Percentiles rank a stretch among this genome's conserved stretches.
phyloP scores from a whole-genome alignment of 2,113 vertebrate genomes.

The Tyrannus savana region DNA sequence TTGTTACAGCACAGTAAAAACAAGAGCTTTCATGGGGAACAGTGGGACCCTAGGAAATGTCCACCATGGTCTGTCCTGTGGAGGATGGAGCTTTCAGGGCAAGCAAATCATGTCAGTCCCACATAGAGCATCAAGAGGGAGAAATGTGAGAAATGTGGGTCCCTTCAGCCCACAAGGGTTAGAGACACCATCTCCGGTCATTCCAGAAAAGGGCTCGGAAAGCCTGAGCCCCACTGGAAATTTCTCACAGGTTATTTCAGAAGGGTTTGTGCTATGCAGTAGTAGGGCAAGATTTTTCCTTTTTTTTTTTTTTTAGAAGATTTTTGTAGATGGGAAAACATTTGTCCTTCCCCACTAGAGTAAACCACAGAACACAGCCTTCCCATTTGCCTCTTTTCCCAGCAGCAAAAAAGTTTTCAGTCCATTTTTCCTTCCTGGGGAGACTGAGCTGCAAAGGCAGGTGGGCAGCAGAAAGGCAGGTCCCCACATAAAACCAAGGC shows the following conservation, averaged over 20 bases:
- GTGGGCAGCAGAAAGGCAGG: not conserved
- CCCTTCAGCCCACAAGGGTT: not conserved
- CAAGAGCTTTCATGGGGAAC: not conserved
- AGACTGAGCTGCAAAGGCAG: not conserved
- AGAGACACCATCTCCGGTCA: rapidly evolving
- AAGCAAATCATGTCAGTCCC: not conserved
- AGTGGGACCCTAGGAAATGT: rapidly evolving
- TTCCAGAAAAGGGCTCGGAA: not conserved
- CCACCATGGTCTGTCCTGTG: not conserved
- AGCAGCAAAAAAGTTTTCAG: not conserved
- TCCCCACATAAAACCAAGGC: rapidly evolving
- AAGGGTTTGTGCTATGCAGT: not conserved
- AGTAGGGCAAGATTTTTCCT: not conserved
- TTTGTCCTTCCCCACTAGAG: not conserved
- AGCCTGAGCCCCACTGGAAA: not conserved
- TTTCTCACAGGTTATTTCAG: not conserved
- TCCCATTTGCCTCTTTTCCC: not conserved
- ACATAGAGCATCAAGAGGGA: not conserved
- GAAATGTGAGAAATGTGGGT: not conserved
- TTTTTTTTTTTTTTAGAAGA: not conserved
- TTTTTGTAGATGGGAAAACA: not conserved
- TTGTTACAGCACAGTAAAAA: not conserved
- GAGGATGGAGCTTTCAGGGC: not conserved
- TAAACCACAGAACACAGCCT: not conserved
- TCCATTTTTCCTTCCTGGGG: not conserved